Conservation (phyloP, 92 coral and sea anemone species). For the Isaurus tuberculatus region DNA sequence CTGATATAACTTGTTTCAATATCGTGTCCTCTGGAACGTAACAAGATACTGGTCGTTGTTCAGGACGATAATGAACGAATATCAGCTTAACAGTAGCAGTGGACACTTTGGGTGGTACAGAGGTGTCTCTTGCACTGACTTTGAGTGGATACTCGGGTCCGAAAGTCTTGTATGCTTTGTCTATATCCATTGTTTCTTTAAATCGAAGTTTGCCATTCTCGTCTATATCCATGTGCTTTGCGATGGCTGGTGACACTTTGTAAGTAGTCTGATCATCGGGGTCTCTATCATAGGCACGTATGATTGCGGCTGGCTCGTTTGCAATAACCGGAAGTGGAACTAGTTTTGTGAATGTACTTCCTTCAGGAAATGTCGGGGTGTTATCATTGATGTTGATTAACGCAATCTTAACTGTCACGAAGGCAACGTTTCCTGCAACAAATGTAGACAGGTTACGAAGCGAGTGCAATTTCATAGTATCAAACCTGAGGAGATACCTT, state of each 20-base stretch:
- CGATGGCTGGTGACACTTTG: conserved; percentile 61
- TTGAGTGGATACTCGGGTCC: conserved; percentile 49
- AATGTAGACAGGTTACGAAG: background rate
- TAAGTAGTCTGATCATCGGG: conserved; percentile 61
- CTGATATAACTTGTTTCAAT: conserved; percentile 58
- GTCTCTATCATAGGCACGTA: conserved; percentile 76
- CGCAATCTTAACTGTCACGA: conserved; percentile 58
- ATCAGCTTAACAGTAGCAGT: conserved; percentile 63
- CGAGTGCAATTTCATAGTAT: no score
- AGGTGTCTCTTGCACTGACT: conserved; percentile 68
- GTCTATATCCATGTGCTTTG: conserved; percentile 57
- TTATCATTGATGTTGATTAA: conserved; percentile 76
- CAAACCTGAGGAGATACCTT: no score
- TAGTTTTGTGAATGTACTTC: conserved; percentile 44
- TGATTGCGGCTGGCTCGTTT: conserved; percentile 59
- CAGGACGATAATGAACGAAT: conserved; percentile 58
- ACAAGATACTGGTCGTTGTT: conserved; percentile 48
- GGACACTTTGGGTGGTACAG: conserved; percentile 65
- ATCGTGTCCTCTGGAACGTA: conserved; percentile 63
- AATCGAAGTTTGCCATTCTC: conserved; percentile 63
- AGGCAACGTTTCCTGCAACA: conserved; percentile 47
- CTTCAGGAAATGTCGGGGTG: conserved; percentile 67
- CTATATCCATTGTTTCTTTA: conserved; percentile 52
- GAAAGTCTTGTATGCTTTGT: conserved; percentile 43
- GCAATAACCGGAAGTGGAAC: conserved; percentile 59